These are phyloP conservation scores for Hetaerina titia DNA, from an alignment of 2,888 invertebrate genomes.

Conservation along the genomic window DNA sequence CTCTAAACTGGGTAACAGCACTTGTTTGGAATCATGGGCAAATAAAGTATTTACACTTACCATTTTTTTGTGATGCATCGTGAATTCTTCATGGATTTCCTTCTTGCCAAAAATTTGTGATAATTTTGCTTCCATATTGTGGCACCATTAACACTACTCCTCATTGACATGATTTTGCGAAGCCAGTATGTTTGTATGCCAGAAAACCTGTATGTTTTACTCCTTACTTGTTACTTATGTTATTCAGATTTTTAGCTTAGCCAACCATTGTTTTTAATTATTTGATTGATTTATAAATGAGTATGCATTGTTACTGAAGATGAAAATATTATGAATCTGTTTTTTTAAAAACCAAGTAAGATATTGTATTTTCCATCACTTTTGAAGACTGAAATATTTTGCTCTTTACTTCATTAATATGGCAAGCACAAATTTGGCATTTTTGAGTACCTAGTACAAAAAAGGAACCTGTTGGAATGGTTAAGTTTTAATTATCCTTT, in stretches of 20 bases:
- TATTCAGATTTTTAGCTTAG: not conserved
- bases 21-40: not conserved
- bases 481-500: not conserved
- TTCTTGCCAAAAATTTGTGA: not conserved
- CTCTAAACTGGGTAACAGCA: not conserved
- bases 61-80: not conserved
- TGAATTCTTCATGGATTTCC: no score
- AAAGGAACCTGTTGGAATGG: not conserved
- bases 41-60: not conserved
- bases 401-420: not conserved
- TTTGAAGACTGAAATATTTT: not conserved
- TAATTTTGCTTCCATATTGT: not conserved
- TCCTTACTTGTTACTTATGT: not conserved
- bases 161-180: not conserved
- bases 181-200: no score
- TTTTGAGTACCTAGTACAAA: not conserved
- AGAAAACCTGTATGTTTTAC: not conserved
- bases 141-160: not conserved
- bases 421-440: not conserved
- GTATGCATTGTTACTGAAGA: not conserved
- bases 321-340: no score
- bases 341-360: not conserved
- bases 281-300: no score
- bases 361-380: constrained; percentile 19
- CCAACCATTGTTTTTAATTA: not conserved